Conservation (phyloP, 2,888 invertebrate species). For the Cheilosia impressa region DNA sequence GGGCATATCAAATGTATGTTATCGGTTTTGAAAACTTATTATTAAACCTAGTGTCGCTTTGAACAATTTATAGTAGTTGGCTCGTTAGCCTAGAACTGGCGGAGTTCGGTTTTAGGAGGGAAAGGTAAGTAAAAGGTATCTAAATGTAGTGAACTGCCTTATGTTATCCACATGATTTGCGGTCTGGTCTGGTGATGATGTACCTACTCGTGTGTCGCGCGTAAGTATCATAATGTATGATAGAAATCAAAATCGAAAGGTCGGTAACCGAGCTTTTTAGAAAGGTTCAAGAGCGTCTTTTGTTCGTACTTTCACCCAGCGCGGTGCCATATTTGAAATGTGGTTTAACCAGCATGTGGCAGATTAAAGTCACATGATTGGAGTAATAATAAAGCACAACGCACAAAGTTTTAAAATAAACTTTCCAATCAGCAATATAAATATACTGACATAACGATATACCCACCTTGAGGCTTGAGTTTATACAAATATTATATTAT, state of each 20-base stretch:
- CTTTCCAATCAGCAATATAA: background rate
- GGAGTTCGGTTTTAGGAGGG: background rate
- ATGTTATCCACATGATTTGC: conserved; percentile 13
- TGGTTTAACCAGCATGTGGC: background rate
- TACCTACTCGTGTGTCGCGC: background rate
- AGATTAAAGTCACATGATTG: background rate
- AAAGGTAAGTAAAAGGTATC: background rate
- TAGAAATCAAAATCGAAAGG: conserved; percentile 24
- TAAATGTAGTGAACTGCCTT: background rate
- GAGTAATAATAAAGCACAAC: no score
- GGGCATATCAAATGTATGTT: no score
- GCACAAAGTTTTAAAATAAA: background rate
- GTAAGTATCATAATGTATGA: background rate
- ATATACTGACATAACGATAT: background rate
- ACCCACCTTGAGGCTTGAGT: background rate
- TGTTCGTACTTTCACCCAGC: conserved; percentile 41
- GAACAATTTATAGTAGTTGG: no score
- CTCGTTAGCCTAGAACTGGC: no score
- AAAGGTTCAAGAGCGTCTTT: conserved; percentile 42
- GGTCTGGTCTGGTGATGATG: conserved; percentile 8
- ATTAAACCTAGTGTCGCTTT: no score
- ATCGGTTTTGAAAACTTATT: no score
- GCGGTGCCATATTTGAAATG: background rate
- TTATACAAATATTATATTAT: no score
- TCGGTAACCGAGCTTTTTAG: conserved; percentile 34